These are phyloP conservation scores for Ruditapes philippinarum DNA, from an alignment of 1,140 invertebrate species.

Conservation along the genomic window DNA sequence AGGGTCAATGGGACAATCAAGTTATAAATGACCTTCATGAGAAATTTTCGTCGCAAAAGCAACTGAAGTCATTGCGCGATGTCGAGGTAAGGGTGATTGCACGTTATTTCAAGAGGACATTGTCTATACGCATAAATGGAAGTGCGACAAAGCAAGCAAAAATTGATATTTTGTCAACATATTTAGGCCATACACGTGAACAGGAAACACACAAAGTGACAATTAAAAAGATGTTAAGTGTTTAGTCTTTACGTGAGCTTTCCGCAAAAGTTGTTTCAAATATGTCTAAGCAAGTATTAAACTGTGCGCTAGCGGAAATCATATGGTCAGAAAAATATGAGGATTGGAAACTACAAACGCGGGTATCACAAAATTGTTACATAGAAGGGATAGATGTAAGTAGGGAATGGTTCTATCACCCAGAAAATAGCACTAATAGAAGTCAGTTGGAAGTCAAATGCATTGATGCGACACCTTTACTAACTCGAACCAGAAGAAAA, in stretches of 20 bases:
- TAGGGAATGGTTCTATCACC: background rate
- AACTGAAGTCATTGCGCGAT: background rate
- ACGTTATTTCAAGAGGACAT: background rate
- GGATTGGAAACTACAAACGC: background rate
- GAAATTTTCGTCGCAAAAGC: background rate
- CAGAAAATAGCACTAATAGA: background rate
- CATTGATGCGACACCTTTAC: constrained; percentile 60
- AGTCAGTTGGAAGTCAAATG: constrained; percentile 63
- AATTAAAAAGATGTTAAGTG: background rate
- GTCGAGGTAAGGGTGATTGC: background rate
- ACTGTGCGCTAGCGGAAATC: background rate
- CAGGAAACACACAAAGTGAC: no score
- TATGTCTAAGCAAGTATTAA: background rate
- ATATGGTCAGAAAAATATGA: background rate
- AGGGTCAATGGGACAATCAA: constrained; percentile 19
- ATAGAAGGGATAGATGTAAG: background rate
- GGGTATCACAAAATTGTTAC: background rate
- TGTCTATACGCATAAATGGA: background rate
- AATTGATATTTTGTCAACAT: background rate
- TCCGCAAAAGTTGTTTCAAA: background rate
- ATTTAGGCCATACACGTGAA: background rate
- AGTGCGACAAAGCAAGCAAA: background rate
- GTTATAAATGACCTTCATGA: background rate
- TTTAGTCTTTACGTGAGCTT: background rate
- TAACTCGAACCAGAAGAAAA: constrained; percentile 45